Evolutionary conservation across 2,797 vertebrate genomes (phyloP).

Genomic region (Petrocephalus schoutedeni): DNA sequence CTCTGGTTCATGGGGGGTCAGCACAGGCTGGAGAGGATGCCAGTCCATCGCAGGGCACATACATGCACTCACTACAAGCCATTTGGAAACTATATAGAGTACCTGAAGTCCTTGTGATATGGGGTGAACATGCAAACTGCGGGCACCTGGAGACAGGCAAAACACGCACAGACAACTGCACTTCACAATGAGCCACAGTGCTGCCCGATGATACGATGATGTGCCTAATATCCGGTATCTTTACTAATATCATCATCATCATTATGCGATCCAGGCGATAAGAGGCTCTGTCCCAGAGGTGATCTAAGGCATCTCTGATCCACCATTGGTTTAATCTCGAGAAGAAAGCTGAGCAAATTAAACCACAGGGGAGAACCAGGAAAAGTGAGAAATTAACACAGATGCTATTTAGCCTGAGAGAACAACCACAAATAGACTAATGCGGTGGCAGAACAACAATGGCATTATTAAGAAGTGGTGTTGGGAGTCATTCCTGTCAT

Average conservation of each 20-base stretch:
- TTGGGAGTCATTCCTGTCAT: constrained; percentile 5
- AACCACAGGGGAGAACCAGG: too few species aligned
- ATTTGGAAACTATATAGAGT: background rate
- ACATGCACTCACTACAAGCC: background rate
- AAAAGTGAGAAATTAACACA: background rate
- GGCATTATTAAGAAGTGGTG: background rate
- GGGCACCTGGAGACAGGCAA: background rate
- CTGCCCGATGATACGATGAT: background rate
- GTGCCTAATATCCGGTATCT: background rate
- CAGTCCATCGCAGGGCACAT: background rate
- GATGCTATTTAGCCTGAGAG: background rate
- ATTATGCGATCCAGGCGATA: background rate
- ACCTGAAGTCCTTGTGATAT: background rate
- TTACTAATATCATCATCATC: background rate
- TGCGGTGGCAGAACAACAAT: background rate
- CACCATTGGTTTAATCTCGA: background rate
- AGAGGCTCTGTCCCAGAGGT: background rate
- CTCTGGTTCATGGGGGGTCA: too few species aligned
- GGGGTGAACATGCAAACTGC: background rate
- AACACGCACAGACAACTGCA: too few species aligned
- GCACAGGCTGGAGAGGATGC: background rate
- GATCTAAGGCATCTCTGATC: background rate
- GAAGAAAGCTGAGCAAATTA: background rate
- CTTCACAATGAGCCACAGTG: background rate
- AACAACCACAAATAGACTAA: background rate